Percentiles rank a stretch among this genome's conserved stretches.
phyloP scores from a whole-genome alignment of 2,113 vertebrate species.

The Ailurus styani region DNA sequence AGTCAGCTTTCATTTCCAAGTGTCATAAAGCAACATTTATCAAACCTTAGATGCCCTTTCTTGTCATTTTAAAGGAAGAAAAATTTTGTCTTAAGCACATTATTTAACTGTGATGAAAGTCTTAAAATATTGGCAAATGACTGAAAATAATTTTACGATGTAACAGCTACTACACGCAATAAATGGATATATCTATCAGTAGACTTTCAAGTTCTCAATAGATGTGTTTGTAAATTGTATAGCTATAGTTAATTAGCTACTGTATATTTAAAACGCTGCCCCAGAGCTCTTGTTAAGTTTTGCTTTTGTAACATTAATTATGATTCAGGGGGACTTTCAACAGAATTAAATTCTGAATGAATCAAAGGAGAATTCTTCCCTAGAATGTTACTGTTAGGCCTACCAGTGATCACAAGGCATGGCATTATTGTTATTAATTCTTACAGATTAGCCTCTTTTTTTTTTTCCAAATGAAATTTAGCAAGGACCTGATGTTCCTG shows the following conservation, averaged over 20 bases:
- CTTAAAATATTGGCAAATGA: slow-evolving; percentile 22
- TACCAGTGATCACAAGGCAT: background rate
- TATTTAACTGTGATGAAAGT: slow-evolving; percentile 21
- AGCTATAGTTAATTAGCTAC: background rate
- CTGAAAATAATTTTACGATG: slow-evolving; percentile 13
- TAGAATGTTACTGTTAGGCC: background rate
- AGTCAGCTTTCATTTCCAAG: background rate
- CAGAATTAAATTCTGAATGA: slow-evolving; percentile 18
- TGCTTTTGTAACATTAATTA: slow-evolving; percentile 2
- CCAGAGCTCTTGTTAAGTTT: slow-evolving; percentile 6
- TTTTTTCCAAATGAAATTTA: background rate
- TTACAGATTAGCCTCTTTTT: background rate
- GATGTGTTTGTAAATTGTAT: background rate
- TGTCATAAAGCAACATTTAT: slow-evolving; percentile 30
- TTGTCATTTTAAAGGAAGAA: slow-evolving; percentile 24
- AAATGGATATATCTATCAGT: background rate
- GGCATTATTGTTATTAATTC: background rate
- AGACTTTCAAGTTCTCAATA: background rate
- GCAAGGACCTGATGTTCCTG: background rate
- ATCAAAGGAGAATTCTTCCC: background rate
- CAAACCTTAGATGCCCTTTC: background rate
- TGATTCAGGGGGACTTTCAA: background rate
- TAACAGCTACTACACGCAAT: background rate
- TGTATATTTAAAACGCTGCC: background rate
- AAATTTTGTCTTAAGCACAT: background rate